phyloP scores from a whole-genome alignment of 2,888 invertebrate genomes.

The Phlogophora meticulosa region DNA sequence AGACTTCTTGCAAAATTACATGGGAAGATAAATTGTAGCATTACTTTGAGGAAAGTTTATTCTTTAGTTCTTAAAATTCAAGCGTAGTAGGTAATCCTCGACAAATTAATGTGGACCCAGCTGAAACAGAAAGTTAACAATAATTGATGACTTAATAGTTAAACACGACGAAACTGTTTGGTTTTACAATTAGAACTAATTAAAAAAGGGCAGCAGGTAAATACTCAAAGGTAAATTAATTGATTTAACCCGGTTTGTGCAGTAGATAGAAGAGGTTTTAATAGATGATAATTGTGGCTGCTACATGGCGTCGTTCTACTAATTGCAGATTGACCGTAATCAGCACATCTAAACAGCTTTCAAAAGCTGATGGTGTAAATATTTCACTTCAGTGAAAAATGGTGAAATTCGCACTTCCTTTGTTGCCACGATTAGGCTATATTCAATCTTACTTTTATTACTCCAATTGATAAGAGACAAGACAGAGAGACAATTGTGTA shows the following conservation, averaged over 20 bases:
- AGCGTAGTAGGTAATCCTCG: conserved; percentile 42
- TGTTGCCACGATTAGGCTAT: too few relatives aligned
- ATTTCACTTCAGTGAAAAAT: too few relatives aligned
- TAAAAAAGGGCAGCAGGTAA: conserved; percentile 24
- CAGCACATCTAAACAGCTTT: too few relatives aligned
- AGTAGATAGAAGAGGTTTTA: not conserved
- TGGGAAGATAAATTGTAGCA: conserved; percentile 19
- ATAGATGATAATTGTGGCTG: not conserved
- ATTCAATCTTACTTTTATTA: too few relatives aligned
- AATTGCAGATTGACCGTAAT: not conserved
- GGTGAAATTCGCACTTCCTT: too few relatives aligned
- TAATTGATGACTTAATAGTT: conserved; percentile 42
- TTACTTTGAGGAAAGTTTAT: conserved; percentile 32
- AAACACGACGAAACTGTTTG: conserved; percentile 37
- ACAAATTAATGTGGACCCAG: conserved; percentile 50
- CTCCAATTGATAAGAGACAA: too few relatives aligned
- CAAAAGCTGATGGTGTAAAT: too few relatives aligned
- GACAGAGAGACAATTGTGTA: too few relatives aligned
- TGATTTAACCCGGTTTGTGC: not conserved
- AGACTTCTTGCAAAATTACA: conserved; percentile 19
- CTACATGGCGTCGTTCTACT: not conserved
- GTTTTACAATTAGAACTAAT: conserved; percentile 39
- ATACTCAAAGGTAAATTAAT: conserved; percentile 13
- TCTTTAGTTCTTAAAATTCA: conserved; percentile 43
- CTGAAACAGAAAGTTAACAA: conserved; percentile 39